Percentiles rank a stretch among this genome's conserved stretches.
These are phyloP conservation scores for Ophion ellenae DNA, from an alignment of 2,888 invertebrate species.

Conservation along the genomic window DNA sequence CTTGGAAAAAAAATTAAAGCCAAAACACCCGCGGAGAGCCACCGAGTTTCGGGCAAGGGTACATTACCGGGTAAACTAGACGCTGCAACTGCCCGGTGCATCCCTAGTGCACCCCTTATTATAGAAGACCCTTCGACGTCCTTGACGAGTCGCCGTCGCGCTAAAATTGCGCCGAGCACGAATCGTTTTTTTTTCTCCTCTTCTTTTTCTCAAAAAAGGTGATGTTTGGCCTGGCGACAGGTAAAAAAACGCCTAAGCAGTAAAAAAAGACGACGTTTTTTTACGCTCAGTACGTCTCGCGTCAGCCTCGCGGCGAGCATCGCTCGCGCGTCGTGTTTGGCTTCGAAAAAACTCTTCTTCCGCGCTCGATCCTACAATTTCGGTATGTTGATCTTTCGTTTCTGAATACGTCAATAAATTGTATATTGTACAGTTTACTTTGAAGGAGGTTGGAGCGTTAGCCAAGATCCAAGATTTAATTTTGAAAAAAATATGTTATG, in stretches of 20 bases:
- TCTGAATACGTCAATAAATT: not conserved
- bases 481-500: no score
- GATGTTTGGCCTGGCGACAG: slow-evolving; percentile 46
- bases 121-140: slow-evolving; percentile 69
- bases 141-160: slow-evolving; percentile 68
- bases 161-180: slow-evolving; percentile 43
- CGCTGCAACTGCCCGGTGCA: slow-evolving; percentile 36
- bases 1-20: slow-evolving; percentile 26
- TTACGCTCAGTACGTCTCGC: slow-evolving; percentile 40
- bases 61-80: slow-evolving; percentile 49
- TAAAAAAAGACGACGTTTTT: slow-evolving; percentile 46
- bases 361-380: not conserved
- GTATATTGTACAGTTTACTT: not conserved
- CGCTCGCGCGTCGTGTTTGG: slow-evolving; percentile 42
- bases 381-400: not conserved
- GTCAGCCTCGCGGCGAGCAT: slow-evolving; percentile 48
- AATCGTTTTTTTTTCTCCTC: slow-evolving; percentile 32
- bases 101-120: slow-evolving; percentile 34
- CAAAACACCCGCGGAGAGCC: slow-evolving; percentile 48
- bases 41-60: slow-evolving; percentile 55
- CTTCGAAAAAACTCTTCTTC: slow-evolving; percentile 1
- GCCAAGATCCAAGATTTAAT: no score
- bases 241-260: slow-evolving; percentile 41
- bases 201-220: slow-evolving; percentile 21
- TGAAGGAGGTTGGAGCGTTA: not conserved